Conservation (phyloP, 37 sponge, comb jelly and placozoan genomes). For the Chondrilla cf. caribensis region DNA sequence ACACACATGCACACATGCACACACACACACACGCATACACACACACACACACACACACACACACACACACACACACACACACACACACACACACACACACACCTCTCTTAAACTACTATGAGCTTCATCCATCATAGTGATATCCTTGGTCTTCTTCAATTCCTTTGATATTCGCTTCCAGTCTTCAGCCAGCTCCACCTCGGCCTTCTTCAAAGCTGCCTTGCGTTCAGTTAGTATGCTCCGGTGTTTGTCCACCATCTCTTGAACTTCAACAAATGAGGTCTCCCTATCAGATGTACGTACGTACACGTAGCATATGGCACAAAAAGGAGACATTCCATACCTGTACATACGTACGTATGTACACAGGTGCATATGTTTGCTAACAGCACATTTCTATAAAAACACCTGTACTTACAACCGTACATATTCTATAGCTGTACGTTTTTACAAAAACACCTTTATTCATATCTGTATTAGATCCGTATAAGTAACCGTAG, state of each 20-base stretch:
- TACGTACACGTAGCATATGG: not conserved
- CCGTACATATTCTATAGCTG: too few relatives aligned
- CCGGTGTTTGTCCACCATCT: constrained; percentile 30
- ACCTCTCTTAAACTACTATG: constrained; percentile 52
- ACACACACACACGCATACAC: not conserved
- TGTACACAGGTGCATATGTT: too few relatives aligned
- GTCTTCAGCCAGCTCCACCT: not conserved
- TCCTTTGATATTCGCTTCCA: not conserved
- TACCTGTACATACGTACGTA: not conserved
- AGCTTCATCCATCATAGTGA: constrained; percentile 14
- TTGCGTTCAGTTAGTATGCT: constrained; percentile 4
- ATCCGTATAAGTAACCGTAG: too few relatives aligned
- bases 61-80: not conserved
- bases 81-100: not conserved
- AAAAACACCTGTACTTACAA: too few relatives aligned
- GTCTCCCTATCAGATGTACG: not conserved
- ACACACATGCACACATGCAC: not conserved
- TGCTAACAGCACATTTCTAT: too few relatives aligned
- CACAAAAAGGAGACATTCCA: not conserved
- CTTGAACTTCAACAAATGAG: constrained; percentile 11
- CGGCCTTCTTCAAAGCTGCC: constrained; percentile 19
- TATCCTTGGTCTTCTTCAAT: constrained; percentile 4
- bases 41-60: too few relatives aligned
- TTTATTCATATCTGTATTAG: too few relatives aligned
- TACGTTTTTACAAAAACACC: too few relatives aligned